Conservation (phyloP, 2,888 invertebrate species). For the Notodonta dromedarius region DNA sequence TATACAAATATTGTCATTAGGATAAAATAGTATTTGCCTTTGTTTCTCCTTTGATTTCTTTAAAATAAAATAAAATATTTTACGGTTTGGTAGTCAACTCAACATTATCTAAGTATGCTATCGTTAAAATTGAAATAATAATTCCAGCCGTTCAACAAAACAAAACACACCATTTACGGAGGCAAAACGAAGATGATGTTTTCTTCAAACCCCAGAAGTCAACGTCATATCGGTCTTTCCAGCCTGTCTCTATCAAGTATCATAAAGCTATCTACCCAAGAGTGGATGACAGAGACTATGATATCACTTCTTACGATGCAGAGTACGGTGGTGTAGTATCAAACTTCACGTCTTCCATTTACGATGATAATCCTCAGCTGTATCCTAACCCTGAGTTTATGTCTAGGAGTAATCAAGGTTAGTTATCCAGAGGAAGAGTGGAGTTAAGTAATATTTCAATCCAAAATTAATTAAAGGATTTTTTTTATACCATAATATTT, state of each 20-base stretch:
- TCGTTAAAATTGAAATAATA: not conserved
- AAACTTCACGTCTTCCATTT: conserved; percentile 79
- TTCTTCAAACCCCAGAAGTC: conserved; percentile 62
- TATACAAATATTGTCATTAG: not conserved
- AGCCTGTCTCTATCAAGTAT: conserved; percentile 68
- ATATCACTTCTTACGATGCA: conserved; percentile 73
- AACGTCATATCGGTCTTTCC: conserved; percentile 69
- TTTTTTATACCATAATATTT: not conserved
- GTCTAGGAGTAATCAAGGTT: conserved; percentile 68
- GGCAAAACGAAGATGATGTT: conserved; percentile 56
- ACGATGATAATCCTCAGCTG: conserved; percentile 77
- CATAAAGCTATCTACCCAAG: conserved; percentile 67
- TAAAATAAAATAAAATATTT: too few relatives aligned
- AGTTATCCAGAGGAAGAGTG: not conserved
- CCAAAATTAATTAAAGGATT: too few relatives aligned
- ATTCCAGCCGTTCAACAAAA: conserved; percentile 62
- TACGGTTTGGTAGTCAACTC: too few relatives aligned
- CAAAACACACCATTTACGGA: conserved; percentile 63
- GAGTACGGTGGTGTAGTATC: conserved; percentile 79
- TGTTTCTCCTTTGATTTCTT: not conserved
- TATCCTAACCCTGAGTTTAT: conserved; percentile 79
- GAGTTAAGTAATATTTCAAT: too few relatives aligned
- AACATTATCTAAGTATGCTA: too few relatives aligned
- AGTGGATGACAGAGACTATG: conserved; percentile 71
- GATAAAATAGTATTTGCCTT: not conserved